Evolutionary conservation across 2,113 vertebrate species (phyloP).

Genomic region (Cairina moschata): DNA sequence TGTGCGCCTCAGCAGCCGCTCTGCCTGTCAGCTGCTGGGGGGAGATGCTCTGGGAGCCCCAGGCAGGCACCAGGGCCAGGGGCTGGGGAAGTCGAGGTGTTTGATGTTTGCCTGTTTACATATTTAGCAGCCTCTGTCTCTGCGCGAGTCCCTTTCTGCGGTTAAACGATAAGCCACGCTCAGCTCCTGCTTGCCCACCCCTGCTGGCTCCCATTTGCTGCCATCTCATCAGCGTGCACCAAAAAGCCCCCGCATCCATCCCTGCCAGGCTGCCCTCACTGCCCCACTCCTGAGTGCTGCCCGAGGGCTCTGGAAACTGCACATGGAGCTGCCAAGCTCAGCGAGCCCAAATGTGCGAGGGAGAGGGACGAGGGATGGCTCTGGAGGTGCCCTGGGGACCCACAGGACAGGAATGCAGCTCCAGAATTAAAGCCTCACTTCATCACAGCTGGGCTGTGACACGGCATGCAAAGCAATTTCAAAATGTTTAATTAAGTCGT

Average conservation of each 20-base stretch:
- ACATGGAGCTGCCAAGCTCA: accelerated
- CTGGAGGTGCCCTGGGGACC: background rate
- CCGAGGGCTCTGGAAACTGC: background rate
- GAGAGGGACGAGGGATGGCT: accelerated
- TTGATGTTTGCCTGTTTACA: constrained; percentile 56
- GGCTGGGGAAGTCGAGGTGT: background rate
- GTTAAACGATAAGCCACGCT: constrained; percentile 33
- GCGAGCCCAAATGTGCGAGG: background rate
- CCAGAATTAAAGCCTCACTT: background rate
- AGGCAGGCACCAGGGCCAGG: background rate
- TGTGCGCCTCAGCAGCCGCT: accelerated
- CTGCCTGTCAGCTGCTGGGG: background rate
- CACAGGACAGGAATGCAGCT: background rate
- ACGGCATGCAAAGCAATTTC: background rate
- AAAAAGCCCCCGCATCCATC: background rate
- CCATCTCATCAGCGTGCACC: background rate
- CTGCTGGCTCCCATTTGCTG: background rate
- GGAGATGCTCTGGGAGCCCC: background rate
- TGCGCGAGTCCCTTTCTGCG: background rate
- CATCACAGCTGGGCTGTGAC: background rate
- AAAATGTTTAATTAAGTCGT: background rate
- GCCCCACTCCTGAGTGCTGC: background rate
- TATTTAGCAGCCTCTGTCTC: background rate
- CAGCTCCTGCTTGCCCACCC: background rate
- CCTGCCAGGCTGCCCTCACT: background rate